Evolutionary conservation across 2,797 vertebrate genomes (phyloP), one percentile per base, ranked within the genome.

Genomic region (Toxotes lorentzi): DNA sequence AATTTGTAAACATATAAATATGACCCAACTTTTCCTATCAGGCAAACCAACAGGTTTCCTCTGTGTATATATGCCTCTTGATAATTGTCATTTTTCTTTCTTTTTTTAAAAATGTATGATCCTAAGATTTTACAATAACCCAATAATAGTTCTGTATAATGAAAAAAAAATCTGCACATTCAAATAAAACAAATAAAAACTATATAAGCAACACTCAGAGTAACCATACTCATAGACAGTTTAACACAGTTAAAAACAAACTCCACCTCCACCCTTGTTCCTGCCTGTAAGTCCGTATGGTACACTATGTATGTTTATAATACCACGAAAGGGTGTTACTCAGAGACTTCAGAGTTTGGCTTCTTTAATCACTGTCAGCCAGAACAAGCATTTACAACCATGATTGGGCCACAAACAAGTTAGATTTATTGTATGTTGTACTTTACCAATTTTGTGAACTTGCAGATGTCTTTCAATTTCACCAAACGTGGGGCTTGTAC

Each of bases 401-500:
- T 48, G 0, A 43, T 16, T 23, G 50, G 2, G 9, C 10, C 19
- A n/a, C 10, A 43, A 2, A 34, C 9, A 10, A 21, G 54, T 32
- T 3, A 4, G 8, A 63, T 58, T 10, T 19, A 21, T 16, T 41
- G 19, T 3, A 4, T 16, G 21, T 59, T 62, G 27, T 57, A 48
- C 61, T 24, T 58, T 95, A 99, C 98, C 97, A 1, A 97, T 96
- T 85, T 94, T 94, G 50, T 98, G 97, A 57, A 96, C 81, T 85
- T 96, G 96, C 16, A 99, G 96, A 84, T 99, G 98, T 12, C 95
- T 90, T 40, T 95, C 93, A 5, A 95, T 96, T 88, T 99, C 98
- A 0, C 89, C 90, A 0, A 90, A 96, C 0, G 97, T 99, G 0
- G 98, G 97, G 84, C 97, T 97, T 34, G 94, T 95, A 0, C 97